Percentiles rank a stretch among this genome's conserved stretches.
phyloP scores from a whole-genome alignment of 2,797 vertebrate species.

The Kryptolebias ocellatus region DNA sequence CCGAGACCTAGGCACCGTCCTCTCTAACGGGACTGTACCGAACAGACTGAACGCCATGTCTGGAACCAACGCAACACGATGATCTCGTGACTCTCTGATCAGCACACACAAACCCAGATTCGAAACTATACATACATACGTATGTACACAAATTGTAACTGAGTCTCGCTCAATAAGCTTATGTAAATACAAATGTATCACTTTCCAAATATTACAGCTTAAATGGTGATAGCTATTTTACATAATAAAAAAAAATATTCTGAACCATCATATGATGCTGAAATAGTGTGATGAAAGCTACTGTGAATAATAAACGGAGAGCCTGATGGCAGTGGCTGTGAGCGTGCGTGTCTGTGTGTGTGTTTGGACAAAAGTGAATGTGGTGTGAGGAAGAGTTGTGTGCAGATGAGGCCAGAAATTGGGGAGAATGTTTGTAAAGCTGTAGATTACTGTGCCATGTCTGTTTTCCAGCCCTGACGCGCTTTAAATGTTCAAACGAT shows the following conservation, averaged over 20 bases:
- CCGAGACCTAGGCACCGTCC: constrained; percentile 26
- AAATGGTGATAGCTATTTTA: constrained; percentile 81
- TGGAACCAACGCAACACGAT: neutral
- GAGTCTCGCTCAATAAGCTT: constrained; percentile 80
- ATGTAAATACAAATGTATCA: constrained; percentile 85
- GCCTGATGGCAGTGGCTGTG: constrained; percentile 56
- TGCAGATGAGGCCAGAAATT: constrained; percentile 39
- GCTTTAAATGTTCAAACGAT: constrained; percentile 82
- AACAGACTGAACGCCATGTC: constrained; percentile 44
- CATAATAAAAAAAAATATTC: constrained; percentile 69
- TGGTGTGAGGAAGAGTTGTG: constrained; percentile 26
- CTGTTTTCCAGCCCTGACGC: constrained; percentile 78
- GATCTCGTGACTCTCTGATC: constrained; percentile 48
- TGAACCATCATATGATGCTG: constrained; percentile 68
- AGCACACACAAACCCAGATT: constrained; percentile 52
- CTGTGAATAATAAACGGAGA: constrained; percentile 82
- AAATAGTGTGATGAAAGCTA: constrained; percentile 82
- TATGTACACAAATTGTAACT: constrained; percentile 77
- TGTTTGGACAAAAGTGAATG: constrained; percentile 29
- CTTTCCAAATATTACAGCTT: constrained; percentile 81
- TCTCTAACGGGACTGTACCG: constrained; percentile 54
- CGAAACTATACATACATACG: constrained; percentile 53
- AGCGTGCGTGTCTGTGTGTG: constrained; percentile 19
- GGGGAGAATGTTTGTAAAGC: constrained; percentile 70
- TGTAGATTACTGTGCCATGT: constrained; percentile 80